Evolutionary conservation across 1,140 invertebrate genomes (phyloP).

Genomic region (Pogonus chalceus): DNA sequence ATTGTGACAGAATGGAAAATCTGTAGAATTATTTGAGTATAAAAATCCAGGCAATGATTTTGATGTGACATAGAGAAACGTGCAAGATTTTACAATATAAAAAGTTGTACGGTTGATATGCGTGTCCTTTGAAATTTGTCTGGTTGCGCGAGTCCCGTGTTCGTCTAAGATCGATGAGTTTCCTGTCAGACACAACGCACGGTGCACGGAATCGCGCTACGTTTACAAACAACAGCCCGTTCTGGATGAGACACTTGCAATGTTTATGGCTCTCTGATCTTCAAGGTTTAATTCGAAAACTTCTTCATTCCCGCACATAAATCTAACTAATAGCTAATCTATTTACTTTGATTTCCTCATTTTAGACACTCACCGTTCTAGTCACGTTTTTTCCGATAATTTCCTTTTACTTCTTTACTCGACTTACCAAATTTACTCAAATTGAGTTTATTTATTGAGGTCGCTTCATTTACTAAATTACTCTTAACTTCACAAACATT

Average conservation of each 20-base stretch:
- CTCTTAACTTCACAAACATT: too few species aligned
- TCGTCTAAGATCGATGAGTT: not conserved
- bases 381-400: not conserved
- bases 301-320: conserved; percentile 2
- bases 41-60: too few species aligned
- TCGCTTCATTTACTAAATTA: too few species aligned
- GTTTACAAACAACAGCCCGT: conserved; percentile 2
- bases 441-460: too few species aligned
- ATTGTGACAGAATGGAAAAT: too few species aligned
- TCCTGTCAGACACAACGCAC: conserved; percentile 1
- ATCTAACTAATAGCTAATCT: conserved; percentile 5
- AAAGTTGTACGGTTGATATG: too few species aligned
- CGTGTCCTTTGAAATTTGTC: too few species aligned
- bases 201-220: not conserved
- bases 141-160: not conserved
- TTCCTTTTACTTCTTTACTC: too few species aligned
- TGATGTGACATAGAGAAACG: too few species aligned
- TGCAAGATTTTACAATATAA: too few species aligned
- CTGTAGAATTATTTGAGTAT: too few species aligned
- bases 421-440: too few species aligned
- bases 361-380: not conserved
- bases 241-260: conserved; percentile 3
- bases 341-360: conserved; percentile 2
- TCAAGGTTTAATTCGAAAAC: conserved; percentile 5
- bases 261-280: conserved; percentile 4